Conservation (phyloP, 2,888 invertebrate species). For the Brachylomia viminalis region DNA sequence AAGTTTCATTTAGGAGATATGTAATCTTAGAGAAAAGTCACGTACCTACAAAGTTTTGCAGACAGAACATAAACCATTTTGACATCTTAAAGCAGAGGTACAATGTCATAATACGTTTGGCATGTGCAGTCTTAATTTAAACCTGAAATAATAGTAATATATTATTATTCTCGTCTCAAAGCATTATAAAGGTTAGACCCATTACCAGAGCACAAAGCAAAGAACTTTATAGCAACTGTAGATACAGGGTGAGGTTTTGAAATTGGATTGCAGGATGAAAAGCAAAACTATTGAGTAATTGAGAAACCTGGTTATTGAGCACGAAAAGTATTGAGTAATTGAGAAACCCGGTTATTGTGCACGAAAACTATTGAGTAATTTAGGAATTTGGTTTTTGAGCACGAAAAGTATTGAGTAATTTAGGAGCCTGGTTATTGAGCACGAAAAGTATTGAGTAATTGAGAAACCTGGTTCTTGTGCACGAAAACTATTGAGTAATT, state of each 20-base stretch:
- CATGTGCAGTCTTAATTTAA: conserved; percentile 13
- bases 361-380: no score
- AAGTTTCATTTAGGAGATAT: not conserved
- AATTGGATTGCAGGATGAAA: no score
- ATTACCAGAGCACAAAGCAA: conserved; percentile 28
- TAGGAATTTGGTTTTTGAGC: no score
- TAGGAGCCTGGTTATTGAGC: no score
- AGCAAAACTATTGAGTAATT: no score
- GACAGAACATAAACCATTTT: not conserved
- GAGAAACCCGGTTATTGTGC: no score
- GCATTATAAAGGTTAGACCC: conserved; percentile 26
- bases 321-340: no score
- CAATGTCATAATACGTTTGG: not conserved
- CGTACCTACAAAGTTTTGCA: not conserved
- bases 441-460: no score
- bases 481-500: no score
- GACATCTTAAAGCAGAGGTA: not conserved
- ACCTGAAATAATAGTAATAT: not conserved
- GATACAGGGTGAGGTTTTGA: conserved; percentile 13
- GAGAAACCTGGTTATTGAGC: no score
- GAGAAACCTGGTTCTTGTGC: no score
- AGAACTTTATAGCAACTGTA: conserved; percentile 29
- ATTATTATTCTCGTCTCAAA: conserved; percentile 38
- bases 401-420: no score
- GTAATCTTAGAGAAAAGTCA: not conserved